A percentile compares a stretch with the other conserved stretches of the same genome.
These are phyloP conservation scores for Lophura nycthemera DNA, from an alignment of 2,113 vertebrate species.

Conservation along the genomic window DNA sequence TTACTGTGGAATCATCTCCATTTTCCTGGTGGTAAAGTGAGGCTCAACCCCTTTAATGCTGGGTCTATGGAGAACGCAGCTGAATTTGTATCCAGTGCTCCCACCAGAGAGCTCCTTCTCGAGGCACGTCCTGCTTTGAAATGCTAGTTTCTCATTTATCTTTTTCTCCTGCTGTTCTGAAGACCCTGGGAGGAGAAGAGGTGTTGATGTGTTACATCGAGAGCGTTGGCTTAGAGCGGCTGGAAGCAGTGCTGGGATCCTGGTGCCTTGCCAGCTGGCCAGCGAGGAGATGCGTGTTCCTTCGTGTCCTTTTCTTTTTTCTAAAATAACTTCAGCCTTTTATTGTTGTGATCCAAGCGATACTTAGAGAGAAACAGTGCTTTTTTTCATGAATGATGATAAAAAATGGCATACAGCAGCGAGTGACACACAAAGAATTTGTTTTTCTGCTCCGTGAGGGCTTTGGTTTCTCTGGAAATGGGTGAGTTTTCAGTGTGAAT, in stretches of 20 bases:
- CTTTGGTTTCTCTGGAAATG: background rate
- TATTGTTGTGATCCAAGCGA: constrained; percentile 26
- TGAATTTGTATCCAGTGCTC: background rate
- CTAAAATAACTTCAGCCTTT: constrained; percentile 31
- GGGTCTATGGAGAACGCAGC: background rate
- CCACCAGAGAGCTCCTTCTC: background rate
- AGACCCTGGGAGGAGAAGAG: background rate
- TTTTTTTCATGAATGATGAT: background rate
- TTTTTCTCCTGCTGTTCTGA: background rate
- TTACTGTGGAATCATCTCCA: background rate
- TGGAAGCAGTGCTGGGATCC: background rate
- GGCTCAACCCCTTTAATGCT: accelerated
- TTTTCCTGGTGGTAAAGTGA: background rate
- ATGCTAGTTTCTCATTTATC: background rate
- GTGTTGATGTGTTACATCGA: background rate
- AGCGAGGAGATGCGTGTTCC: background rate
- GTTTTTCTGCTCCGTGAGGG: constrained; percentile 24
- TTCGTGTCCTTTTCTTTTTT: background rate
- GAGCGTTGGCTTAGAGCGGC: background rate
- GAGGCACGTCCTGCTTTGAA: background rate
- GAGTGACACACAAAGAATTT: constrained; percentile 33
- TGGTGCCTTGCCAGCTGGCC: constrained; percentile 23
- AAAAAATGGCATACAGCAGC: background rate
- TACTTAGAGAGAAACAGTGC: constrained; percentile 6
- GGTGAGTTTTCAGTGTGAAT: constrained; percentile 14